Evolutionary conservation across 64 coral and sea anemone genomes (phyloP).

Genomic region (Pachyseris speciosa): DNA sequence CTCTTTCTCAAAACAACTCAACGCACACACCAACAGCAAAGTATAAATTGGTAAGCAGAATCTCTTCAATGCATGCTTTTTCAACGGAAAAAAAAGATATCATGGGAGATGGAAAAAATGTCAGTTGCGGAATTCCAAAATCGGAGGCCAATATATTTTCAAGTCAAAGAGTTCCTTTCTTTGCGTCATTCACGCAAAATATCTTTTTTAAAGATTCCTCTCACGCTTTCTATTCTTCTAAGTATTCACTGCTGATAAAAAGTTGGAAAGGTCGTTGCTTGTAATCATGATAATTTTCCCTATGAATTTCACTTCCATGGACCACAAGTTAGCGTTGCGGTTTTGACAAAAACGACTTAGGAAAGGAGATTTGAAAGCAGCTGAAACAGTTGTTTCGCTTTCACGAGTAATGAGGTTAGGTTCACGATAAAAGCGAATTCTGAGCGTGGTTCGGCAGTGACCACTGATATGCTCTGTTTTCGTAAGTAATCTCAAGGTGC

Average conservation of each 20-base stretch:
- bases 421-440: not conserved
- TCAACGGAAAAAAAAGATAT: no score
- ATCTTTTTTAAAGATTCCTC: not conserved
- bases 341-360: no score
- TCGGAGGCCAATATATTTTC: conserved; percentile 25
- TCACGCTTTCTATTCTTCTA: not conserved
- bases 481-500: not conserved
- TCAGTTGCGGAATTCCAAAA: conserved; percentile 29
- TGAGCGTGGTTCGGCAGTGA: not conserved
- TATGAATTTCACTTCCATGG: no score
- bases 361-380: not conserved
- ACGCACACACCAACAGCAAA: no score
- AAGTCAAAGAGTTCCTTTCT: not conserved
- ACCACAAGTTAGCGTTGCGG: no score
- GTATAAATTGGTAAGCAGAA: no score
- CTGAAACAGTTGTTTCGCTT: conserved; percentile 20
- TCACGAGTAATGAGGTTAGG: no score
- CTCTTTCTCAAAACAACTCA: no score
- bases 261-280: not conserved
- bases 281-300: no score
- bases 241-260: not conserved
- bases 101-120: not conserved
- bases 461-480: not conserved
- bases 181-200: not conserved
- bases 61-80: no score